Conservation (phyloP, 2,888 invertebrate genomes). For the Lysandra bellargus region DNA sequence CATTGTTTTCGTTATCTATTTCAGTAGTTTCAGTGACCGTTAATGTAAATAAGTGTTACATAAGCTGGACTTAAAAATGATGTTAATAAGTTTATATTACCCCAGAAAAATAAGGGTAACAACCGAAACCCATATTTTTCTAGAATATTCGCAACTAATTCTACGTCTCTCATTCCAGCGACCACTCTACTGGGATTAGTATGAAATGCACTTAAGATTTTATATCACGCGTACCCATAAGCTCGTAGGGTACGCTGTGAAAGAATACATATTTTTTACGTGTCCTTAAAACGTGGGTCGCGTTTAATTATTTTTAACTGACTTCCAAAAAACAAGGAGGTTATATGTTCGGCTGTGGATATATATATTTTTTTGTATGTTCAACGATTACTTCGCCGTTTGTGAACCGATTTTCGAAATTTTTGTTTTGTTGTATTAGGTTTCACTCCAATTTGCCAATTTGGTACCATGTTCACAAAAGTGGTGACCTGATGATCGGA, state of each 20-base stretch:
- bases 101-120: not conserved
- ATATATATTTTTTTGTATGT: no score
- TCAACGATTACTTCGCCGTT: no score
- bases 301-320: not conserved
- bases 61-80: not conserved
- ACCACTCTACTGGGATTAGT: conserved; percentile 43
- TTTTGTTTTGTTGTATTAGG: no score
- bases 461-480: no score
- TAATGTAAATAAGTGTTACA: not conserved
- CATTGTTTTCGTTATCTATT: not conserved
- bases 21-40: not conserved
- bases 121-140: not conserved
- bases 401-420: no score
- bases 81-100: not conserved
- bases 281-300: not conserved
- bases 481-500: no score
- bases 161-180: not conserved
- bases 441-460: no score
- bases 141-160: conserved; percentile 16
- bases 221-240: conserved; percentile 41
- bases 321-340: no score
- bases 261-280: conserved; percentile 8
- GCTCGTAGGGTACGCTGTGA: conserved; percentile 15
- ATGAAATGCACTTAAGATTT: conserved; percentile 46
- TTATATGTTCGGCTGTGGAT: no score